Evolutionary conservation across 2,888 invertebrate genomes (phyloP), one percentile per base, ranked within the genome.

Genomic region (Zelleria hepariella): DNA sequence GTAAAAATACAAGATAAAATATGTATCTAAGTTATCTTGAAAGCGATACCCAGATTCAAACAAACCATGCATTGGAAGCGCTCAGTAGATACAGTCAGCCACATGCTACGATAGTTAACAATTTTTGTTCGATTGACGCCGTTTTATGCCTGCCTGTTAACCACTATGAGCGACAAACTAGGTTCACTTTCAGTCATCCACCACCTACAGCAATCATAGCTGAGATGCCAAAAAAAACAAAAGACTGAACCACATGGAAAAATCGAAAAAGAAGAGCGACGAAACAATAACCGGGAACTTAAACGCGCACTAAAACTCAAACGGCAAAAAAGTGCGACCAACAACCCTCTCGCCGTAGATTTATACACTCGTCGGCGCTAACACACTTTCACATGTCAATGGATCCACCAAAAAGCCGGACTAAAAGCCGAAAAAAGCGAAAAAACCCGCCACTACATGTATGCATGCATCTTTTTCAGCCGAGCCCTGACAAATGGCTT

Each of bases 311-410:
- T 69, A 74, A 75, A 78, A 72, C 67, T 70, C 64, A 68, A 70
- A 69, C 65, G 65, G 65, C 64, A 65, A 26, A 59, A 59, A 49
- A 57, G 32, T 24, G 65, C 64, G 65, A 15, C 26, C 25, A 55
- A 24, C 20, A 8, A 23, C 48, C 25, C 51, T 21, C 23, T 64
- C 69, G 72, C 67, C 67, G 73, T 73, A 77, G 82, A 85, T 88
- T 86, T 84, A 87, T 84, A 85, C 81, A 86, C 82, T 77, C 72
- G 68, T 72, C 72, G 80, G 78, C 80, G 80, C 82, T 86, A 87
- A 87, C 87, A 87, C 86, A 86, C 85, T 87, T 86, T 85, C 80
- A 77, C 86, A 85, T 87, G 87, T 87, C 87, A 85, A 85, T 86
- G 86, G 83, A 78, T 80, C 75, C 80, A 73, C 81, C 60, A 59